Evolutionary conservation across 2,113 vertebrate genomes (phyloP).

Genomic region (Eclectus roratus): DNA sequence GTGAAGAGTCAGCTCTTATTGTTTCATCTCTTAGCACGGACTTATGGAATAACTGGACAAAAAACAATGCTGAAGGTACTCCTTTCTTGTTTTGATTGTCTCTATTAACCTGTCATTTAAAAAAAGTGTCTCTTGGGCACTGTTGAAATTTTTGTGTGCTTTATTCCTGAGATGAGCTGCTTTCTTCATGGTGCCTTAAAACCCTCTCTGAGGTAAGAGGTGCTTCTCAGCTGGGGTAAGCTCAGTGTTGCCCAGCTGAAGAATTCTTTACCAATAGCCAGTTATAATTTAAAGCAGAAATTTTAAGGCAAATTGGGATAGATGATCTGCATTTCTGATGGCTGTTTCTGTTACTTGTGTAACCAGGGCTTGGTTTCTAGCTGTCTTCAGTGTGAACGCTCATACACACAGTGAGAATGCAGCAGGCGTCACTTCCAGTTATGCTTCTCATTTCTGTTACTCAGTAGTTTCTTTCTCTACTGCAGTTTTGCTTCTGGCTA

Average conservation of each 20-base stretch:
- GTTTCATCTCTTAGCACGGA: constrained; percentile 20
- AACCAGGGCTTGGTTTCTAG: background rate
- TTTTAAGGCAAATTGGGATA: background rate
- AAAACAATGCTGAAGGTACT: constrained; percentile 71
- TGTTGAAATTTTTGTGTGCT: background rate
- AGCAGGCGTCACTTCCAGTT: fast-evolving
- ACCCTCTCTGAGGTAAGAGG: background rate
- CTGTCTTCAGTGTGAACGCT: background rate
- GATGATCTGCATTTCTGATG: background rate
- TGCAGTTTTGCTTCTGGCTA: background rate
- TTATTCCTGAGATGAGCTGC: background rate
- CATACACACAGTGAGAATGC: background rate
- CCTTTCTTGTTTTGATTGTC: constrained; percentile 9
- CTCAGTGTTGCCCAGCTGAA: background rate
- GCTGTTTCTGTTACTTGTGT: background rate
- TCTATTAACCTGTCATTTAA: background rate
- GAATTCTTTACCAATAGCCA: background rate
- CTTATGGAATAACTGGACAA: constrained; percentile 63
- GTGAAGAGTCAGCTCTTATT: constrained; percentile 40
- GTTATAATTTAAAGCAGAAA: background rate
- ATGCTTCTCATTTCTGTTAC: background rate
- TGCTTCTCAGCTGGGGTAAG: background rate
- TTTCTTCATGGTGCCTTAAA: background rate
- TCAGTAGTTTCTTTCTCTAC: background rate
- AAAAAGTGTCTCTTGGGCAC: background rate